These are phyloP conservation scores for Empidonax traillii DNA, from an alignment of 2,113 vertebrate genomes.

Conservation along the genomic window DNA sequence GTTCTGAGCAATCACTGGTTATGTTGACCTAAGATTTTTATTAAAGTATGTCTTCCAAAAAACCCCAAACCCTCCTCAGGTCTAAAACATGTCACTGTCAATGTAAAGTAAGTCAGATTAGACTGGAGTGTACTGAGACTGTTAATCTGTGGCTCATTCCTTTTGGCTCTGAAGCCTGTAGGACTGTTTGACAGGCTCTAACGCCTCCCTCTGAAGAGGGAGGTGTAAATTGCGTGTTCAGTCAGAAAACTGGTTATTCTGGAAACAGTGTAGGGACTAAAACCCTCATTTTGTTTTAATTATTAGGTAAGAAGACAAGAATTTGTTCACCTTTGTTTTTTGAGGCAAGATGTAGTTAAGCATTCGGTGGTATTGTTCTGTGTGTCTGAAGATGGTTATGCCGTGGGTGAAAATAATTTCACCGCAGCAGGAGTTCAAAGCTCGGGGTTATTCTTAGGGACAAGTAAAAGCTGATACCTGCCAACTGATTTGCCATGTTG, in stretches of 20 bases:
- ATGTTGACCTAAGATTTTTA: background rate
- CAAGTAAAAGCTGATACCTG: background rate
- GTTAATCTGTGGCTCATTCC: background rate
- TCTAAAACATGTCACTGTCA: background rate
- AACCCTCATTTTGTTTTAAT: background rate
- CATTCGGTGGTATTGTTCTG: background rate
- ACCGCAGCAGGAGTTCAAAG: background rate
- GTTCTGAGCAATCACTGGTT: background rate
- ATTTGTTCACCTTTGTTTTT: background rate
- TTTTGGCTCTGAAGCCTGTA: background rate
- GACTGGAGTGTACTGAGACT: background rate
- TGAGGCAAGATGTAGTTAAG: background rate
- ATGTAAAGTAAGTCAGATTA: background rate
- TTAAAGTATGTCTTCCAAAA: background rate
- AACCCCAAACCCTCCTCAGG: background rate
- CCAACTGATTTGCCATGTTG: background rate
- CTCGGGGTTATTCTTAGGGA: background rate
- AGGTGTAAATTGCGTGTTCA: background rate
- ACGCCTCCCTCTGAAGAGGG: background rate
- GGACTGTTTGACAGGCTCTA: background rate
- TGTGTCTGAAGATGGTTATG: background rate
- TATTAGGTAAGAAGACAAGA: background rate
- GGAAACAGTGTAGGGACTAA: background rate
- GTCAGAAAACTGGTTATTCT: background rate
- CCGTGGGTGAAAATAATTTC: background rate